phyloP scores from a whole-genome alignment of 2,888 invertebrate species.

The Pachliopta kotzebuea region DNA sequence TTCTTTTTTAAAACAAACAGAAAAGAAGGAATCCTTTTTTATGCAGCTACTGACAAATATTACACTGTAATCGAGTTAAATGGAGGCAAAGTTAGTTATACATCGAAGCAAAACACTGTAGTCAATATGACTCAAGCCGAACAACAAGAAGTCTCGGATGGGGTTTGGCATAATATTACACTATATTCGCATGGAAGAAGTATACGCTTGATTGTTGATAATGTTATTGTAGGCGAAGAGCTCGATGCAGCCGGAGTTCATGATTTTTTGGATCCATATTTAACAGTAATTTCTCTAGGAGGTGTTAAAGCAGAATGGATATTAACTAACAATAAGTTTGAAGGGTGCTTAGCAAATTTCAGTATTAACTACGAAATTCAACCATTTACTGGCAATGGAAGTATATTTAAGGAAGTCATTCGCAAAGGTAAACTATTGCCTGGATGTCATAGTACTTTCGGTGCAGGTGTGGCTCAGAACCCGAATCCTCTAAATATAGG shows the following conservation, averaged over 20 bases:
- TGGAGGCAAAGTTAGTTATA: slow-evolving; percentile 88
- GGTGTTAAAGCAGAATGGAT: slow-evolving; percentile 85
- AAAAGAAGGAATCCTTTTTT: slow-evolving; percentile 90
- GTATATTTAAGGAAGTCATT: slow-evolving; percentile 86
- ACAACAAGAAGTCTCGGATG: slow-evolving; percentile 85
- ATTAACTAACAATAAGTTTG: slow-evolving; percentile 84
- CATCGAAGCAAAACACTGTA: slow-evolving; percentile 87
- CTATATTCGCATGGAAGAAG: slow-evolving; percentile 86
- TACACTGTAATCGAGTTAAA: slow-evolving; percentile 90
- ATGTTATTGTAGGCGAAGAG: slow-evolving; percentile 88
- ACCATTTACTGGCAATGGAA: slow-evolving; percentile 93
- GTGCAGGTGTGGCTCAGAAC: slow-evolving; percentile 87
- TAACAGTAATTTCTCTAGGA: slow-evolving; percentile 90
- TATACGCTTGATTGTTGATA: slow-evolving; percentile 87
- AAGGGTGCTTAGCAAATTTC: slow-evolving; percentile 95
- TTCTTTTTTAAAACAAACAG: slow-evolving; percentile 90
- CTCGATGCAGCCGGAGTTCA: slow-evolving; percentile 92
- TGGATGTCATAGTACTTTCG: slow-evolving; percentile 89
- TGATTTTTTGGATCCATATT: slow-evolving; percentile 94
- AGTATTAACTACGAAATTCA: slow-evolving; percentile 94
- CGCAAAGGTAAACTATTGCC: slow-evolving; percentile 86
- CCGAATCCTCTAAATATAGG: slow-evolving; percentile 95
- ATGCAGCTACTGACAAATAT: slow-evolving; percentile 92
- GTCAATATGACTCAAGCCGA: slow-evolving; percentile 90
- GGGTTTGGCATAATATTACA: slow-evolving; percentile 94